Evolutionary conservation across 2,797 vertebrate genomes (phyloP), one percentile per base, ranked within the genome.

Genomic region (Myotis pilosus): DNA sequence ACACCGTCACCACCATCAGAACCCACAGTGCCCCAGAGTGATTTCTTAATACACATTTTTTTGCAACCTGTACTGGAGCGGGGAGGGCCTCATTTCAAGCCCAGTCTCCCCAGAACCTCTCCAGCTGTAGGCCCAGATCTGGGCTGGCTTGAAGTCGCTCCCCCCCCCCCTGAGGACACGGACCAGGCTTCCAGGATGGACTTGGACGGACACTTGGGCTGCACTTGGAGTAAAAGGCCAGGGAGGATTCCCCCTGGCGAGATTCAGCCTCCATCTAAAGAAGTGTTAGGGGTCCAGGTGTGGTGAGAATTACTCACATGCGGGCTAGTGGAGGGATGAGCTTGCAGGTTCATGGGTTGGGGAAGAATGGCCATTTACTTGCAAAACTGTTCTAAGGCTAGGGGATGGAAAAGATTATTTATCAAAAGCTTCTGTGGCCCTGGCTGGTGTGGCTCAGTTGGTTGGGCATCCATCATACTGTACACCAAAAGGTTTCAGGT

Each of bases 371-470:
- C 62, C 49, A 82, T 75, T 91, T 91, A 60, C 72, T 71, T 84
- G 72, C 89, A 91, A 87, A 94, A 68, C 64, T 84, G 22, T 87
- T 91, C n/a, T 55, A 55, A 85, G 69, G 49, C 49, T 60, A 69
- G 53, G 51, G 38, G 10, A 53, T 51, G 81, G 76, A 53, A 84
- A 92, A 33, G 64, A 78, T 51, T 82, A 28, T 84, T 92, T 84
- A 83, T 75, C 80, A 64, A 71, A 94, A 89, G 60, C 13, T 80
- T 49, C 87, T 71, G 38, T 12, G 7, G 30, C 64, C 64, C 64
- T 66, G 64, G 16, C n/a, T 20, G 64, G 64, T 68, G 64, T 36
- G 64, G 64, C 64, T 68, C n/a, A 5, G 19, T 33, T 33, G 64
- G 16, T 36, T 36, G n/a, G 64, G 64, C 64, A 68, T 36, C 30